Conservation (phyloP, 2,888 invertebrate species). For the Malthinus seriepunctatus region DNA sequence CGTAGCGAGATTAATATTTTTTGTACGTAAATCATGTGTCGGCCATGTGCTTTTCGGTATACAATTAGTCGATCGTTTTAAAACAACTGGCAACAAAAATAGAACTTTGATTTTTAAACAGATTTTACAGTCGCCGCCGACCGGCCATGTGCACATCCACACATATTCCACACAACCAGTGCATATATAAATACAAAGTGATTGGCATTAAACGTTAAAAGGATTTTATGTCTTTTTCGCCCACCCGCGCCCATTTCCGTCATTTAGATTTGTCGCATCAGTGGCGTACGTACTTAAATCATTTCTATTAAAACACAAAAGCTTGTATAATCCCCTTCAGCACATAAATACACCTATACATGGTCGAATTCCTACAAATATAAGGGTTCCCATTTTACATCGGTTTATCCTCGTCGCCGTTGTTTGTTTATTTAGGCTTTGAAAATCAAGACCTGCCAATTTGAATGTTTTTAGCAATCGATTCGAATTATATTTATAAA, state of each 20-base stretch:
- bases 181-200: conserved; percentile 24
- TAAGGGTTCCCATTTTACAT: too few relatives aligned
- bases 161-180: too few relatives aligned
- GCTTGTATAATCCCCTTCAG: too few relatives aligned
- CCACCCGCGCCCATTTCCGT: conserved; percentile 21
- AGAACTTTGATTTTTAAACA: conserved; percentile 35
- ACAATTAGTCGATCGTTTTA: conserved; percentile 24
- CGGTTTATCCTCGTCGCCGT: too few relatives aligned
- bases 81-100: conserved; percentile 24
- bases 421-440: too few relatives aligned
- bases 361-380: too few relatives aligned
- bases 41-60: conserved; percentile 18
- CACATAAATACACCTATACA: too few relatives aligned
- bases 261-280: background rate
- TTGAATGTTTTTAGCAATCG: too few relatives aligned
- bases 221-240: conserved; percentile 22
- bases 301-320: background rate
- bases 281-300: background rate
- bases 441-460: too few relatives aligned
- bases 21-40: conserved; percentile 7
- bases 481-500: too few relatives aligned
- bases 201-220: conserved; percentile 32
- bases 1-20: too few relatives aligned
- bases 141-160: conserved; percentile 25
- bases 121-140: conserved; percentile 29